A percentile compares a stretch with the other conserved stretches of the same genome.
Conservation (phyloP, 2,113 vertebrate species). For the Clarias magur region DNA sequence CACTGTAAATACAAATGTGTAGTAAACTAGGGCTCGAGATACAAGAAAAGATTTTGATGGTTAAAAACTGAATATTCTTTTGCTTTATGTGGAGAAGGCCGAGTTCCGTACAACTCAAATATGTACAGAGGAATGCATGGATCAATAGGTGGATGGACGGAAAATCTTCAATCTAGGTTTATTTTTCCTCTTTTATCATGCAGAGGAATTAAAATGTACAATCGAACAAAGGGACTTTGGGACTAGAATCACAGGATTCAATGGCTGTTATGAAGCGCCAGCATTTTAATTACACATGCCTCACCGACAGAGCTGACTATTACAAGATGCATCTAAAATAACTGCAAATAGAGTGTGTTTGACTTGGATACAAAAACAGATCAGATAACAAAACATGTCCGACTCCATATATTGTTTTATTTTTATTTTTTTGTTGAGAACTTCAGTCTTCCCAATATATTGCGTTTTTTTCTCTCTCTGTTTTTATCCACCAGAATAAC, state of each 20-base stretch:
- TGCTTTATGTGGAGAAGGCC: not conserved
- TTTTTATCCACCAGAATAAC: not conserved
- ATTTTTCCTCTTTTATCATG: not conserved
- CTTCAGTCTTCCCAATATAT: not conserved
- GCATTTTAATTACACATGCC: not conserved
- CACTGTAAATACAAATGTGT: not conserved
- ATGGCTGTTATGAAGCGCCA: not conserved
- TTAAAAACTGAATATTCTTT: not conserved
- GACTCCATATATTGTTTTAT: not conserved
- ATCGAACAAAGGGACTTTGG: not conserved
- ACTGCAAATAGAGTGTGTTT: not conserved
- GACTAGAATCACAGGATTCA: not conserved
- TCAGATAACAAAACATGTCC: not conserved
- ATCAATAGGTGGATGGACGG: not conserved
- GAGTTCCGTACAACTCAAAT: not conserved
- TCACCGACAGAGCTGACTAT: not conserved
- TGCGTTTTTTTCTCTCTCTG: not conserved
- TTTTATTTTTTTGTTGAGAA: no score
- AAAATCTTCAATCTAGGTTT: not conserved
- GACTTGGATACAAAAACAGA: not conserved
- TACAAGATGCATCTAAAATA: slow-evolving; percentile 1
- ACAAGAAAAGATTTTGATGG: not conserved
- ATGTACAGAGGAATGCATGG: not conserved
- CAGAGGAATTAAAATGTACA: not conserved
- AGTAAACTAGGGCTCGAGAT: not conserved